Percentiles rank a stretch among this genome's conserved stretches.
Evolutionary conservation across 2,888 invertebrate species (phyloP).

Genomic region (Synergus umbraculus): DNA sequence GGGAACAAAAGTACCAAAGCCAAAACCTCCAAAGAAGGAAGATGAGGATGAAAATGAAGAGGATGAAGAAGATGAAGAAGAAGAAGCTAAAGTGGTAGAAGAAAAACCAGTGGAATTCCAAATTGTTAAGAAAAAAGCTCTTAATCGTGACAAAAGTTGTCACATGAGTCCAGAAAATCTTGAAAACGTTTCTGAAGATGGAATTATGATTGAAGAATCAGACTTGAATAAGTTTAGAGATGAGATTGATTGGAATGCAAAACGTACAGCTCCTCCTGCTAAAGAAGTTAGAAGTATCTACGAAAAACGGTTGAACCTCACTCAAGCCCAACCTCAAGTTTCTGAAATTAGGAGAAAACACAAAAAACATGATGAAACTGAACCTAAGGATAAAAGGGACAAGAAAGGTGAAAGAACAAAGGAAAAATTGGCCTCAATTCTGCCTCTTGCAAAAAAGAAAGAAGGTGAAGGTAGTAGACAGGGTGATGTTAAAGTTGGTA

Average conservation of each 20-base stretch:
- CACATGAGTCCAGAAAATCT: conserved; percentile 49
- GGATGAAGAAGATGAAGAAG: conserved; percentile 51
- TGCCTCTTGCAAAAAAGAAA: too few species aligned
- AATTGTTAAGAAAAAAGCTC: neutral
- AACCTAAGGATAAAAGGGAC: too few species aligned
- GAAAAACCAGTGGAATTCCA: neutral
- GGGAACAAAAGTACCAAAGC: conserved; percentile 29
- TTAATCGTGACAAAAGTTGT: conserved; percentile 54
- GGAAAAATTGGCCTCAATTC: neutral
- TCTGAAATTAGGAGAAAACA: neutral
- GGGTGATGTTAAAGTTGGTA: neutral
- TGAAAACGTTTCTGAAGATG: neutral
- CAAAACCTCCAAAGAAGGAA: conserved; percentile 54
- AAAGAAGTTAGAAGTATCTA: conserved; percentile 2
- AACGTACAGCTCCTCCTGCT: neutral
- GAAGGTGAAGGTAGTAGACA: too few species aligned
- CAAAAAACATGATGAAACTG: neutral
- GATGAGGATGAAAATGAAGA: conserved; percentile 47
- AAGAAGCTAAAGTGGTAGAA: conserved; percentile 17
- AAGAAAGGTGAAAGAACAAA: neutral
- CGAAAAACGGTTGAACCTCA: neutral
- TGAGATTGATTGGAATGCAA: neutral
- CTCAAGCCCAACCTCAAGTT: neutral
- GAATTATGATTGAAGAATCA: conserved; percentile 43
- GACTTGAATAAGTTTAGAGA: conserved; percentile 53